phyloP scores from a whole-genome alignment of 1,140 invertebrate genomes.

The Diabrotica undecimpunctata region DNA sequence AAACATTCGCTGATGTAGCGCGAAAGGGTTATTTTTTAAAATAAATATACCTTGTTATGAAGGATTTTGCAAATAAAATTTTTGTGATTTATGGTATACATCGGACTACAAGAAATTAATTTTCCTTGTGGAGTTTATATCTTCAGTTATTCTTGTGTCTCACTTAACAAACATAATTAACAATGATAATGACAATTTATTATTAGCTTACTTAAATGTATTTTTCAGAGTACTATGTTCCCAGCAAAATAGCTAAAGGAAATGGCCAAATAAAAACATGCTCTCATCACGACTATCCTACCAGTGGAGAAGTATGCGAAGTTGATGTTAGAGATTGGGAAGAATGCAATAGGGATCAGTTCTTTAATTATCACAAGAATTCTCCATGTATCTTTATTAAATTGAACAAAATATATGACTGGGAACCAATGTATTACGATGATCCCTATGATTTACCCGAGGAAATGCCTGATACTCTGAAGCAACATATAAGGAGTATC shows the following conservation, averaged over 20 bases:
- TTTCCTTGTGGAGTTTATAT: too few species aligned
- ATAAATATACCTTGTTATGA: too few species aligned
- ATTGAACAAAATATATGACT: constrained; percentile 57
- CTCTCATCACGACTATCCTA: constrained; percentile 53
- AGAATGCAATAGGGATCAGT: constrained; percentile 66
- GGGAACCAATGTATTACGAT: constrained; percentile 44
- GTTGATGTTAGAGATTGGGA: constrained; percentile 61
- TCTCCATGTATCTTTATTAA: constrained; percentile 65
- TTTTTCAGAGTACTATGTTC: constrained; percentile 56
- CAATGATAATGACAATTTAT: too few species aligned
- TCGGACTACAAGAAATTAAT: too few species aligned
- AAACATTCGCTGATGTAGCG: too few species aligned
- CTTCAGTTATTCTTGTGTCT: too few species aligned
- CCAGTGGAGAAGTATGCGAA: constrained; percentile 57
- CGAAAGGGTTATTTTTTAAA: too few species aligned
- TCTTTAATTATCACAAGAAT: constrained; percentile 72
- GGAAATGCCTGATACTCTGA: constrained; percentile 55
- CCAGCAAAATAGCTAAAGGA: constrained; percentile 53
- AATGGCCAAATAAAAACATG: constrained; percentile 57
- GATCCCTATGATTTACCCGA: constrained; percentile 37
- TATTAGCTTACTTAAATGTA: neutral
- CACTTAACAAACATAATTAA: too few species aligned
- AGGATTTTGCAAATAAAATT: too few species aligned
- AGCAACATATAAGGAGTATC: constrained; percentile 56
- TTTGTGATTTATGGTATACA: too few species aligned